These are phyloP conservation scores for Nymphalis c-album DNA, from an alignment of 2,888 invertebrate genomes.

Conservation along the genomic window DNA sequence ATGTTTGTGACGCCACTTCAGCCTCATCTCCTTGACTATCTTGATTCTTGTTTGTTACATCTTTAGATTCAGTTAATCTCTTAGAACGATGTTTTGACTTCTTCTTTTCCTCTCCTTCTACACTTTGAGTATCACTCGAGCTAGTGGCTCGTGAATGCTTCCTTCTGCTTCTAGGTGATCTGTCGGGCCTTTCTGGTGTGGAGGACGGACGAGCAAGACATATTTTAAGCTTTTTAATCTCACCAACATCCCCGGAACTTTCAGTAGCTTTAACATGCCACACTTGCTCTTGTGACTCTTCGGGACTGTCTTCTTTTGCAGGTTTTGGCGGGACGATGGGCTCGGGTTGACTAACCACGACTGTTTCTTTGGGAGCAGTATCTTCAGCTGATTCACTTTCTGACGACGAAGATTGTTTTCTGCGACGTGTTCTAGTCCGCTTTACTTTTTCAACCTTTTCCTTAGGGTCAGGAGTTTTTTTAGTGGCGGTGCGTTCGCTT, in stretches of 20 bases:
- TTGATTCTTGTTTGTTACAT: conserved; percentile 58
- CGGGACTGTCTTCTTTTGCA: conserved; percentile 61
- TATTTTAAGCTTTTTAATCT: conserved; percentile 84
- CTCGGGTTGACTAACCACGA: conserved; percentile 52
- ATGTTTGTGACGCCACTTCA: conserved; percentile 48
- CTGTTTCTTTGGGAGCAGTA: conserved; percentile 51
- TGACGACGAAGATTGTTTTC: conserved; percentile 80
- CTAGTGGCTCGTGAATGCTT: conserved; percentile 77
- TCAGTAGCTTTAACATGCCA: conserved; percentile 80
- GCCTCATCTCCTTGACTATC: conserved; percentile 60
- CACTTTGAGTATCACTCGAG: conserved; percentile 73
- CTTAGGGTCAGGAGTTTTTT: conserved; percentile 85
- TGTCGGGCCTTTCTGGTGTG: conserved; percentile 77
- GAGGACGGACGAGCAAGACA: conserved; percentile 82
- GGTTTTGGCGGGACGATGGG: conserved; percentile 54
- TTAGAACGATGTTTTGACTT: conserved; percentile 67
- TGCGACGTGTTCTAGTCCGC: conserved; percentile 78
- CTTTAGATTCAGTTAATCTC: conserved; percentile 62
- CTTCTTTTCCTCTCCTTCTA: conserved; percentile 72
- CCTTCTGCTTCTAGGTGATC: conserved; percentile 76
- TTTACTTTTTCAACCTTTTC: conserved; percentile 79
- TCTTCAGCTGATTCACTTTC: conserved; percentile 78
- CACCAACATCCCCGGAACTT: conserved; percentile 74
- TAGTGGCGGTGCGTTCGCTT: conserved; percentile 85
- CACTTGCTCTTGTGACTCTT: conserved; percentile 70